Evolutionary conservation across 2,888 invertebrate species (phyloP).

Genomic region (Polyommatus icarus): DNA sequence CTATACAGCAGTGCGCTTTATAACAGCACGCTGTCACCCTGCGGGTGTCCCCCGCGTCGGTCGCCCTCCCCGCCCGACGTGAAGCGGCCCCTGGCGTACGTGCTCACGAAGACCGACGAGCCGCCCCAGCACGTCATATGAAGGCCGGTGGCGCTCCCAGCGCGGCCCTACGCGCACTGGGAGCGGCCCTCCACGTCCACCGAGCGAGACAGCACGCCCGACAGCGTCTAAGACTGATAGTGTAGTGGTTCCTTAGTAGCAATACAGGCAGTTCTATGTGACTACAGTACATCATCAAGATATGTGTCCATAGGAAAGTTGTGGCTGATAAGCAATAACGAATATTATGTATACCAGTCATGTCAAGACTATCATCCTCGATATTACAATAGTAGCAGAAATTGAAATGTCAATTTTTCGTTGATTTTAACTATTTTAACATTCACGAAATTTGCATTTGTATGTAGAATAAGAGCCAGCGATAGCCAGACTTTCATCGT

Average conservation of each 20-base stretch:
- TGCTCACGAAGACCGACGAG: slow-evolving; percentile 83
- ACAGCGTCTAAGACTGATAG: slow-evolving; percentile 58
- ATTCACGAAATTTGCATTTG: too few relatives aligned
- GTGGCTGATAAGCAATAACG: not conserved
- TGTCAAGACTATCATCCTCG: not conserved
- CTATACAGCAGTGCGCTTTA: slow-evolving; percentile 73
- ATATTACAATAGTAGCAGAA: too few relatives aligned
- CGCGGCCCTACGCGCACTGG: slow-evolving; percentile 80
- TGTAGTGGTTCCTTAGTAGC: slow-evolving; percentile 13
- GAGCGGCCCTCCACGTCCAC: slow-evolving; percentile 74
- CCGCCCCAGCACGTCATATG: slow-evolving; percentile 87
- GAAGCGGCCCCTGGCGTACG: slow-evolving; percentile 81
- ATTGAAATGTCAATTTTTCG: too few relatives aligned
- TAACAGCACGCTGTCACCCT: slow-evolving; percentile 70
- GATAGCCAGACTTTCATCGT: too few relatives aligned
- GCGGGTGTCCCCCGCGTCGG: slow-evolving; percentile 71
- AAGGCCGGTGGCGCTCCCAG: slow-evolving; percentile 92
- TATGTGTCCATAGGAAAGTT: not conserved
- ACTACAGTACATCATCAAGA: not conserved
- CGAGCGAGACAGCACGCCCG: slow-evolving; percentile 70
- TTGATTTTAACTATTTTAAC: too few relatives aligned
- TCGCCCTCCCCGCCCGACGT: slow-evolving; percentile 72
- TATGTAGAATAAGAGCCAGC: too few relatives aligned
- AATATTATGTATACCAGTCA: not conserved
- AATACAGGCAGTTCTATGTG: not conserved